Conservation (phyloP, 2,888 invertebrate species). For the Crocallis elinguaria region DNA sequence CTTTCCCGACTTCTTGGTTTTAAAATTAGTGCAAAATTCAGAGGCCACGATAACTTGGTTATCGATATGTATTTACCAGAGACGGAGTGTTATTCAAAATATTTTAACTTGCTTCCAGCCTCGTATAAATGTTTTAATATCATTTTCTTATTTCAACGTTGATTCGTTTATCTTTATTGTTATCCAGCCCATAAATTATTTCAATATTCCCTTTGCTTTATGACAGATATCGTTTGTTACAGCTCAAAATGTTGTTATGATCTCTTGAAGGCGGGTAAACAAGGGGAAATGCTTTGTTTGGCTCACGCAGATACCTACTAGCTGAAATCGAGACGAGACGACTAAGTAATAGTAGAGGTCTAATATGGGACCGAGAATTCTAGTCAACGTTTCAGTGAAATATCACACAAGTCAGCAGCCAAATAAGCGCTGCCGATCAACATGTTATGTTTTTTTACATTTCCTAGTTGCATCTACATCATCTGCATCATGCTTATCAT, state of each 20-base stretch:
- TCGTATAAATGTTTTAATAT: no score
- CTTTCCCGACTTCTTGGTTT: no score
- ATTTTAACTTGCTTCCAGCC: no score
- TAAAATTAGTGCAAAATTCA: no score
- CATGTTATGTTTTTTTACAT: no score
- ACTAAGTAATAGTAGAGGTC: not conserved
- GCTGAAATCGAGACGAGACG: not conserved
- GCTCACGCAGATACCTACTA: not conserved
- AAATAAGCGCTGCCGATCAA: no score
- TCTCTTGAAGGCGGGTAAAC: constrained; percentile 27
- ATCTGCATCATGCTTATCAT: no score
- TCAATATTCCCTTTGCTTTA: constrained; percentile 41
- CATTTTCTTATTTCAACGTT: constrained; percentile 28
- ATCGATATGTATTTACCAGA: no score
- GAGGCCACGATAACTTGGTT: no score
- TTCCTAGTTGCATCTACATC: no score
- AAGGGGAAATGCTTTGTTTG: constrained; percentile 26
- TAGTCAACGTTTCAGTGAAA: not conserved
- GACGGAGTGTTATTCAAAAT: no score
- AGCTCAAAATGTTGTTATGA: constrained; percentile 34
- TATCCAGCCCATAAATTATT: constrained; percentile 42
- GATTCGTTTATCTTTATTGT: constrained; percentile 45
- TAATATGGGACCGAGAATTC: not conserved
- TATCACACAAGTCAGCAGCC: no score
- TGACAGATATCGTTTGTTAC: constrained; percentile 40